These are phyloP conservation scores for Callospermophilus lateralis DNA, from an alignment of 2,113 vertebrate species.

Conservation along the genomic window DNA sequence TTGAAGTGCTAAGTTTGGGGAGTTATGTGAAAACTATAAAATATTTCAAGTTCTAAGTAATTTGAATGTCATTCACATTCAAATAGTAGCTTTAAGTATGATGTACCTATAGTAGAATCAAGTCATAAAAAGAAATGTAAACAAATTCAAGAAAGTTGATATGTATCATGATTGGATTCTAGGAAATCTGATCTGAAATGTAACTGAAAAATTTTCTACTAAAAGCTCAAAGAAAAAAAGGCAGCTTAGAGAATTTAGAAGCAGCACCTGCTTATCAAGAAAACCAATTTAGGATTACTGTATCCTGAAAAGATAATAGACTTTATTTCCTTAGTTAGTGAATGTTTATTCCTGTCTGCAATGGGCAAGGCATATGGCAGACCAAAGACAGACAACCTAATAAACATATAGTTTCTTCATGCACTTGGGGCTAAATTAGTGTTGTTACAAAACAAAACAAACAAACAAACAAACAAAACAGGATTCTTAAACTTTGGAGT, in stretches of 20 bases:
- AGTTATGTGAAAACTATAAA: background rate
- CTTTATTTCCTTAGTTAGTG: background rate
- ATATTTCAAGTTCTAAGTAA: background rate
- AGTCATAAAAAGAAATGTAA: background rate
- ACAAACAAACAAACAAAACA: background rate
- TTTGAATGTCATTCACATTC: background rate
- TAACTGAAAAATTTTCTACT: background rate
- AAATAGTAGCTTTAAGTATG: background rate
- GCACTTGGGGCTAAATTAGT: background rate
- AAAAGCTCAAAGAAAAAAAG: background rate
- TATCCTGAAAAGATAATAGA: background rate
- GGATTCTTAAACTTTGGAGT: background rate
- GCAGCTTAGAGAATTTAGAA: background rate
- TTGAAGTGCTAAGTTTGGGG: background rate
- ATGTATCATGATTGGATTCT: background rate
- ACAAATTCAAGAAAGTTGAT: background rate
- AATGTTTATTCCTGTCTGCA: background rate
- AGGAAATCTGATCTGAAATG: background rate
- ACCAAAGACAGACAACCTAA: background rate
- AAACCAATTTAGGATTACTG: background rate
- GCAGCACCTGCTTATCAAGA: background rate
- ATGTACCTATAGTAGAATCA: background rate
- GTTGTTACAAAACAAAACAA: background rate
- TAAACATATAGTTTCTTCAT: background rate
- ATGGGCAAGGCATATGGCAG: background rate